Evolutionary conservation across 1,140 invertebrate genomes (phyloP).

Genomic region (Temnothorax longispinosus): DNA sequence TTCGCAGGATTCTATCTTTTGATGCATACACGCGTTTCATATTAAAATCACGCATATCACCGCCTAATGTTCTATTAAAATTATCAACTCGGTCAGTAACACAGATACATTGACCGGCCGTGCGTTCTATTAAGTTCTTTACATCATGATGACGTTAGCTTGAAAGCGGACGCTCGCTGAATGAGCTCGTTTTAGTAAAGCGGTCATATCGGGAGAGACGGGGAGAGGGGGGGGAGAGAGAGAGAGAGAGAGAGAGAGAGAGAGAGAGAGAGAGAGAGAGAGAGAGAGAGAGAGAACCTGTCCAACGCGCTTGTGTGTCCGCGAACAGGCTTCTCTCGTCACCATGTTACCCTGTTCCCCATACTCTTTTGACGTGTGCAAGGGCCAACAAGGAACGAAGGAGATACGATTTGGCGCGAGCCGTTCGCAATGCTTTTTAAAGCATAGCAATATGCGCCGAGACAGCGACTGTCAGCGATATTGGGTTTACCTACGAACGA

Average conservation of each 20-base stretch:
- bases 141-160: conserved; percentile 52
- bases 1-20: not conserved
- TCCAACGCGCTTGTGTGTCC: conserved; percentile 15
- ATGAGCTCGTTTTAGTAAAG: conserved; percentile 59
- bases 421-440: conserved; percentile 60
- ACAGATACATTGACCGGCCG: conserved; percentile 47
- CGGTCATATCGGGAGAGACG: conserved; percentile 40
- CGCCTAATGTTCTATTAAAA: conserved; percentile 51
- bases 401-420: conserved; percentile 55
- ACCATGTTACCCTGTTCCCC: conserved; percentile 53
- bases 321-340: conserved; percentile 49
- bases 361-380: conserved; percentile 42
- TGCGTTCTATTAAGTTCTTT: conserved; percentile 53
- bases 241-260: not conserved
- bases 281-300: conserved; percentile 14
- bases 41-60: conserved; percentile 33
- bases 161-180: conserved; percentile 56
- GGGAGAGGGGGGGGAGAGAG: not conserved
- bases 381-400: conserved; percentile 53
- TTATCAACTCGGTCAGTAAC: conserved; percentile 53
- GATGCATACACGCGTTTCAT: not conserved
- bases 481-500: conserved; percentile 59
- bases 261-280: conserved; percentile 6
- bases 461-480: conserved; percentile 66
- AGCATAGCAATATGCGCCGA: conserved; percentile 52